These are phyloP conservation scores for Bursaphelenchus okinawaensis DNA, from an alignment of 2,888 invertebrate genomes.

Conservation along the genomic window DNA sequence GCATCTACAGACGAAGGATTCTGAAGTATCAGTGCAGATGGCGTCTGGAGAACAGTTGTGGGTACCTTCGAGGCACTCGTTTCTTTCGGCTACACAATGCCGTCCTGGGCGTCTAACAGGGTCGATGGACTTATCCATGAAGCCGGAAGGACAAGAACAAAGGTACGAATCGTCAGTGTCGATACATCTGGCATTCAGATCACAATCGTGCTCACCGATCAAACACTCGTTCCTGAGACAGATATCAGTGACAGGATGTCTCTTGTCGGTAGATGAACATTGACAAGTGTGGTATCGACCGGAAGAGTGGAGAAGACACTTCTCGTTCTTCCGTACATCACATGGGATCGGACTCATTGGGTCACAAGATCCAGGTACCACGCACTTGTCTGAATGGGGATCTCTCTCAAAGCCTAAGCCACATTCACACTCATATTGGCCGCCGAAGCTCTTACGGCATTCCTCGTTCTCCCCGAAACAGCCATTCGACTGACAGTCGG, in stretches of 20 bases:
- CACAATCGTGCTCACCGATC: slow-evolving; percentile 43
- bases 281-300: slow-evolving; percentile 54
- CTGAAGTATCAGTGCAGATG: slow-evolving; percentile 60
- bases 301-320: slow-evolving; percentile 46
- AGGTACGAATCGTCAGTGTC: slow-evolving; percentile 49
- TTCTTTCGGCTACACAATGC: slow-evolving; percentile 49
- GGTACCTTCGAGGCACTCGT: slow-evolving; percentile 52
- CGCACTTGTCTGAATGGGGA: slow-evolving; percentile 39
- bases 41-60: slow-evolving; percentile 54
- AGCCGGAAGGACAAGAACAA: slow-evolving; percentile 47
- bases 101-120: slow-evolving; percentile 47
- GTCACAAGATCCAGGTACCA: slow-evolving; percentile 53
- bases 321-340: slow-evolving; percentile 51
- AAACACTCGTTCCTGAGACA: slow-evolving; percentile 56
- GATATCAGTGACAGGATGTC: slow-evolving; percentile 56
- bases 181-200: slow-evolving; percentile 35
- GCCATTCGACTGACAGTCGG: slow-evolving; percentile 2
- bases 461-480: slow-evolving; percentile 43
- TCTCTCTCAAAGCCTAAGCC: slow-evolving; percentile 43
- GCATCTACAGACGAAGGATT: slow-evolving; percentile 55
- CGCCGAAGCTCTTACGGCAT: slow-evolving; percentile 29
- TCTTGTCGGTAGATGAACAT: slow-evolving; percentile 44
- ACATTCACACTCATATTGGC: slow-evolving; percentile 39
- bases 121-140: slow-evolving; percentile 51
- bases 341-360: slow-evolving; percentile 46